phyloP scores from a whole-genome alignment of 2,113 vertebrate genomes.

The Cheirogaleus medius region DNA sequence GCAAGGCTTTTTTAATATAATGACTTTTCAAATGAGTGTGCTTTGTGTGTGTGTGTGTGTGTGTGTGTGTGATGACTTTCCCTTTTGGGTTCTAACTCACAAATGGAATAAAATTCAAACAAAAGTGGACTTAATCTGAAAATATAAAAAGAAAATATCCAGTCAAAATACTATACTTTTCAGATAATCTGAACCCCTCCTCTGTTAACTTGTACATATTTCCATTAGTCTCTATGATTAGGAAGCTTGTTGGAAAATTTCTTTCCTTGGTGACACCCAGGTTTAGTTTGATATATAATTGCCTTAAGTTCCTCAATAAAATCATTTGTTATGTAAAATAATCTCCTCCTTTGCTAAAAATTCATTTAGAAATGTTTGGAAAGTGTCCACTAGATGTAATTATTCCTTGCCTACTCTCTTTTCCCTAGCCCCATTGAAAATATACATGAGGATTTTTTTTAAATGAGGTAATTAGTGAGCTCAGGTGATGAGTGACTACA shows the following conservation, averaged over 20 bases:
- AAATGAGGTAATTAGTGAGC: background rate
- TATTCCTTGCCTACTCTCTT: background rate
- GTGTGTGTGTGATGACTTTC: background rate
- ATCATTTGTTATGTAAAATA: constrained; percentile 42
- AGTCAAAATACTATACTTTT: constrained; percentile 24
- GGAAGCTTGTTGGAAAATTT: background rate
- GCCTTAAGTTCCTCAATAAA: background rate
- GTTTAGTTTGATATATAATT: constrained; percentile 28
- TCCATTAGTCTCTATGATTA: background rate
- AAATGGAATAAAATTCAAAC: constrained; percentile 44
- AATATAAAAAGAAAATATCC: constrained; percentile 30
- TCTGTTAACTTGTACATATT: background rate
- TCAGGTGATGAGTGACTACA: background rate
- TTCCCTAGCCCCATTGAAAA: background rate
- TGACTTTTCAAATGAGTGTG: constrained; percentile 50
- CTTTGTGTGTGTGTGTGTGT: background rate
- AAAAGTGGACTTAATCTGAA: constrained; percentile 29
- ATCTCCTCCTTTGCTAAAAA: constrained; percentile 31
- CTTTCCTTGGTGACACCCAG: constrained; percentile 8
- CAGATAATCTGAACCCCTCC: constrained; percentile 17
- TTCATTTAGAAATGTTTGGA: constrained; percentile 45
- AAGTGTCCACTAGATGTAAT: constrained; percentile 20
- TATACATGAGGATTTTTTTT: background rate
- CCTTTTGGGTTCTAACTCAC: constrained; percentile 26
- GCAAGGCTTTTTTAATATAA: constrained; percentile 49